Conservation (phyloP, 2,888 invertebrate genomes). For the Onchidella celtica region DNA sequence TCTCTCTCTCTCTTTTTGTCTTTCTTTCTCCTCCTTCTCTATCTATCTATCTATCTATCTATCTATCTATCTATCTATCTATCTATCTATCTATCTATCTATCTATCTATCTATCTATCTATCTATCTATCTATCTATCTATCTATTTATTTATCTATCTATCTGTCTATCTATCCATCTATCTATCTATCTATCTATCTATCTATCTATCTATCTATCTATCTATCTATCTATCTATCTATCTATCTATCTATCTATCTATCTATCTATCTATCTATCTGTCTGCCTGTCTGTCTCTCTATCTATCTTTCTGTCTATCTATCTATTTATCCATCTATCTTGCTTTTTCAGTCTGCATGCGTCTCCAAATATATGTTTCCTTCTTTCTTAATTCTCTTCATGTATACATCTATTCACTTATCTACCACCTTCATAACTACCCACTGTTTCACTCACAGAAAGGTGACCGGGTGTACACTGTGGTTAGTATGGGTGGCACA, state of each 20-base stretch:
- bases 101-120: slow-evolving; percentile 1
- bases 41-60: slow-evolving; percentile 16
- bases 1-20: background rate
- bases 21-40: background rate
- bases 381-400: too few relatives aligned
- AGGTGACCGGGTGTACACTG: slow-evolving; percentile 81
- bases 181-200: slow-evolving; percentile 4
- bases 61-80: background rate
- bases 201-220: slow-evolving; percentile 13
- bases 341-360: too few relatives aligned
- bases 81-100: slow-evolving; percentile 17
- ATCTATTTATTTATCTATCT: background rate
- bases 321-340: too few relatives aligned
- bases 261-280: slow-evolving; percentile 34
- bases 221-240: slow-evolving; percentile 18
- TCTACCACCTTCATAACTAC: background rate
- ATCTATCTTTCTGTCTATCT: too few relatives aligned
- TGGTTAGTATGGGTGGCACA: slow-evolving; percentile 78
- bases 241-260: slow-evolving; percentile 38
- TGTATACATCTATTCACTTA: background rate
- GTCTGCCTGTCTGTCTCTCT: too few relatives aligned
- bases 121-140: slow-evolving; percentile 18
- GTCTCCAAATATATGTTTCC: too few relatives aligned
- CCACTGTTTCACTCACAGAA: slow-evolving; percentile 63
- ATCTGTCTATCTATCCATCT: slow-evolving; percentile 7